phyloP scores from a whole-genome alignment of 2,113 vertebrate genomes.

The Onychorhynchus coronatus region DNA sequence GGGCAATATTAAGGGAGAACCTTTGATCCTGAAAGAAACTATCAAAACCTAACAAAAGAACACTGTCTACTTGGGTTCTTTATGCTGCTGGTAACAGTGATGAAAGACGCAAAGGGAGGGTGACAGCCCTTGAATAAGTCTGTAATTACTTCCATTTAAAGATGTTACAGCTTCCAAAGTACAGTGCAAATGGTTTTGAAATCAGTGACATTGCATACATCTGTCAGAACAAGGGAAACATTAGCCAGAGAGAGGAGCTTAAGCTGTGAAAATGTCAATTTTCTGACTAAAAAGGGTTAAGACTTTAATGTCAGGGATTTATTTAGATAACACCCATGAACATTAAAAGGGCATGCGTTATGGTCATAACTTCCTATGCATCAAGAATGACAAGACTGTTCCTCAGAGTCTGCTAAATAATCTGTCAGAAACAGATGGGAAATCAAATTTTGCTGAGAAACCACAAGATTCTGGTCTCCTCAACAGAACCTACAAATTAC shows the following conservation, averaged over 20 bases:
- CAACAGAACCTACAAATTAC: not conserved
- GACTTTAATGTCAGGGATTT: constrained; percentile 25
- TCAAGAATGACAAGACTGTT: constrained; percentile 3
- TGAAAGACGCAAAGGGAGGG: not conserved
- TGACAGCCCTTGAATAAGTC: not conserved
- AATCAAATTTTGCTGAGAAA: constrained; percentile 11
- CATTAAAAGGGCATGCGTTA: constrained; percentile 30
- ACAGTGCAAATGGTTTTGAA: not conserved
- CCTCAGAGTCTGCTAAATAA: not conserved
- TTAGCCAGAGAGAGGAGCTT: not conserved
- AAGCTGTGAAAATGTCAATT: constrained; percentile 15
- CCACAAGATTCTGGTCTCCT: not conserved
- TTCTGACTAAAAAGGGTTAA: constrained; percentile 16
- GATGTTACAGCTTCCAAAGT: not conserved
- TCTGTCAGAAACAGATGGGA: constrained; percentile 22
- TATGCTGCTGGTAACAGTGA: not conserved
- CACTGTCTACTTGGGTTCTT: not conserved
- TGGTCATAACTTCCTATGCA: not conserved
- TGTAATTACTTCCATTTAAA: constrained; percentile 38
- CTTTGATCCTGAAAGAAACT: not conserved
- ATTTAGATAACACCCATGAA: constrained; percentile 8
- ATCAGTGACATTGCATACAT: not conserved
- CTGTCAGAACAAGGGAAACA: not conserved
- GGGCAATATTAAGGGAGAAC: not conserved
- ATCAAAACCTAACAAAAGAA: not conserved